phyloP scores from a whole-genome alignment of 2,797 vertebrate species.

The Ficedula albicollis region DNA sequence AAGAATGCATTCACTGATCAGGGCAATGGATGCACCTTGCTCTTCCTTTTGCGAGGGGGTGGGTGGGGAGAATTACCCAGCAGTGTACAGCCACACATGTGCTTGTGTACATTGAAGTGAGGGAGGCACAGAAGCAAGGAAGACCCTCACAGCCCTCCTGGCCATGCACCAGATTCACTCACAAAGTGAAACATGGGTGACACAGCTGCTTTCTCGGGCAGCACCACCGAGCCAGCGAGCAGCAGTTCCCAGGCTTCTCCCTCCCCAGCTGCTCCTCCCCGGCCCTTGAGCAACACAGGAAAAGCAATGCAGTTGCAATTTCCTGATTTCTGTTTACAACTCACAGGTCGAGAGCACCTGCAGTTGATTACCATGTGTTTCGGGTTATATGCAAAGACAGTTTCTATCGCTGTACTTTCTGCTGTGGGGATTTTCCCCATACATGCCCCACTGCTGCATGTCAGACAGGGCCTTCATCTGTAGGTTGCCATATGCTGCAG shows the following conservation, averaged over 20 bases:
- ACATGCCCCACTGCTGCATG: fast-evolving
- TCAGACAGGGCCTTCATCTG: background rate
- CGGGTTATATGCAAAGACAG: background rate
- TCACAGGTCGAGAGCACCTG: background rate
- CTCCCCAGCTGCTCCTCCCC: background rate
- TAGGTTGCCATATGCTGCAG: background rate
- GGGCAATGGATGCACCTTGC: background rate
- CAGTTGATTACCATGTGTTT: background rate
- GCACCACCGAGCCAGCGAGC: background rate
- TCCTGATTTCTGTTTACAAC: slow-evolving; percentile 45
- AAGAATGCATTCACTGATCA: fast-evolving
- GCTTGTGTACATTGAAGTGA: background rate
- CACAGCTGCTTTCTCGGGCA: fast-evolving
- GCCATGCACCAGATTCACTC: background rate
- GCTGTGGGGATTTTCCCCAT: background rate
- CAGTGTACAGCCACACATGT: fast-evolving
- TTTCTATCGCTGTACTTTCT: background rate
- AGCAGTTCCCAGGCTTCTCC: background rate
- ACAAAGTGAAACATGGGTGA: fast-evolving
- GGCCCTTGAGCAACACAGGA: slow-evolving; percentile 16
- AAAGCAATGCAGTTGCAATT: background rate
- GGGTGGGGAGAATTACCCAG: background rate
- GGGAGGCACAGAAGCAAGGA: background rate
- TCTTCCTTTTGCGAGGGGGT: fast-evolving
- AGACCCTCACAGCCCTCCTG: background rate